Conservation (phyloP, 2,797 vertebrate species). For the Myotis pilosus region DNA sequence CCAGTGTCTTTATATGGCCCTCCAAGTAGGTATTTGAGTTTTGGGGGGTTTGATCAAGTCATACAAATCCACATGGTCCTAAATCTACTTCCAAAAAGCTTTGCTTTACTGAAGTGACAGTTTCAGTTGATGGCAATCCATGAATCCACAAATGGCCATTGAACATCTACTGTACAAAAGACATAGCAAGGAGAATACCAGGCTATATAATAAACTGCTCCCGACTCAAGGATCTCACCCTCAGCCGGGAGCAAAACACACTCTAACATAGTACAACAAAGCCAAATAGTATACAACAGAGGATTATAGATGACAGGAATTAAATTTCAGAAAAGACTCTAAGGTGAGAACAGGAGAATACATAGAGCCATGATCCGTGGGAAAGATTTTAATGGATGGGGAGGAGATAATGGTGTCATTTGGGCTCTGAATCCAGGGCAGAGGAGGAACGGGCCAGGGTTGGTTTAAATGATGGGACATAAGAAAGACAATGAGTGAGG, state of each 20-base stretch:
- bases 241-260: not conserved
- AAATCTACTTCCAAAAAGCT: not conserved
- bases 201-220: not conserved
- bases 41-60: not conserved
- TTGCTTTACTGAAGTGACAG: not conserved
- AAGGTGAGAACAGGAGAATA: not conserved
- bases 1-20: fast-evolving
- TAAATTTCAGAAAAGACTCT: not conserved
- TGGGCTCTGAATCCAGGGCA: not conserved
- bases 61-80: not conserved
- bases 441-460: not conserved
- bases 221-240: not conserved
- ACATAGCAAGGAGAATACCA: not conserved
- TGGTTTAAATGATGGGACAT: not conserved
- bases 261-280: not conserved
- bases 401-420: not conserved
- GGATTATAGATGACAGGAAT: not conserved
- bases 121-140: not conserved
- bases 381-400: not conserved
- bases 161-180: not conserved
- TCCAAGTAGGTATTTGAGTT: not conserved
- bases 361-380: fast-evolving
- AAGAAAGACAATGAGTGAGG: too few species aligned
- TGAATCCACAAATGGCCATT: not conserved
- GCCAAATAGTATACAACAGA: not conserved